These are phyloP conservation scores for Eucera pruinosa DNA, from an alignment of 2,888 invertebrate genomes.

Conservation along the genomic window DNA sequence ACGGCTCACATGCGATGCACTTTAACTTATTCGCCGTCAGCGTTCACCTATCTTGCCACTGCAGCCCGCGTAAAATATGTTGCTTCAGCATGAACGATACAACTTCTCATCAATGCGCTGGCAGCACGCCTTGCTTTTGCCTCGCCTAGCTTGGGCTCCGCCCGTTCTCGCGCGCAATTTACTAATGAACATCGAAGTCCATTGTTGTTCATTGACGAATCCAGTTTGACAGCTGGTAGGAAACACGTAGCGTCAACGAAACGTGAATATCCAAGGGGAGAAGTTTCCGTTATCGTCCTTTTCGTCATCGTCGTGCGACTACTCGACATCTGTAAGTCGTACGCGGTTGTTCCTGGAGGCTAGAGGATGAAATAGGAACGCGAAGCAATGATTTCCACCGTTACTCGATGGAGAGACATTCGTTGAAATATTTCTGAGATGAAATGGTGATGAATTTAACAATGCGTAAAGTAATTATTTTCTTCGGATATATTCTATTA, in stretches of 20 bases:
- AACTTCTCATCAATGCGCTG: conserved; percentile 64
- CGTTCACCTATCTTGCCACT: conserved; percentile 65
- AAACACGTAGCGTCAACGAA: conserved; percentile 7
- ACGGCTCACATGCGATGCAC: conserved; percentile 80
- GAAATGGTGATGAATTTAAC: too few species aligned
- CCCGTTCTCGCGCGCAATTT: conserved; percentile 70
- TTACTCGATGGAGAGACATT: too few species aligned
- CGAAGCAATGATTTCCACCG: too few species aligned
- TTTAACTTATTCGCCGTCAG: conserved; percentile 79
- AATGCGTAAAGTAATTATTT: too few species aligned
- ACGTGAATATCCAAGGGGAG: conserved; percentile 55
- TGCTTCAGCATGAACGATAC: conserved; percentile 72
- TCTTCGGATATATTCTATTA: too few species aligned
- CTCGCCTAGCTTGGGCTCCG: conserved; percentile 47
- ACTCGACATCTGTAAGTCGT: conserved; percentile 1
- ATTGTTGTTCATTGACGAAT: conserved; percentile 62
- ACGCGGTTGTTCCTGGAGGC: too few species aligned
- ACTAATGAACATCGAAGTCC: conserved; percentile 78
- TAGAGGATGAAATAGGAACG: too few species aligned
- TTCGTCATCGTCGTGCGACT: too few species aligned
- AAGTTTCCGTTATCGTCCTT: conserved; percentile 37
- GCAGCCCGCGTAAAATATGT: conserved; percentile 70
- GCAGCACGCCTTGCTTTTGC: conserved; percentile 32
- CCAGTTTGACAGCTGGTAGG: conserved; percentile 32
- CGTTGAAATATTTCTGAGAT: too few species aligned